These are phyloP conservation scores for Drosophila crucigera DNA, from an alignment of 2,888 invertebrate species.

Conservation along the genomic window DNA sequence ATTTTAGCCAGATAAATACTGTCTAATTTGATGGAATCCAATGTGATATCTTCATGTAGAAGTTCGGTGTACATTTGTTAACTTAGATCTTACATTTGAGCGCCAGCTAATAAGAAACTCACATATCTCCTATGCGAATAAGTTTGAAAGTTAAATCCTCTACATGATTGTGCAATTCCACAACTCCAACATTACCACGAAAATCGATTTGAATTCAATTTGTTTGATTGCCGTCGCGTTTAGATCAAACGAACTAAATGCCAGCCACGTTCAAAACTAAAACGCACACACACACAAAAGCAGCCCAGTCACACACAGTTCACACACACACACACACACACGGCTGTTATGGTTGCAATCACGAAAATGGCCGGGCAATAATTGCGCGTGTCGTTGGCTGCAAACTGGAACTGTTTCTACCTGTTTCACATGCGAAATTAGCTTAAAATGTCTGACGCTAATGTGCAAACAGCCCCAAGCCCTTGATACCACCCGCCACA, in stretches of 20 bases:
- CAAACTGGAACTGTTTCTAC: conserved; percentile 73
- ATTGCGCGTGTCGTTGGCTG: conserved; percentile 78
- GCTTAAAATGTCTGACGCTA: conserved; percentile 75
- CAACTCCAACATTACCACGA: conserved; percentile 50
- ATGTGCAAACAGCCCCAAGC: conserved; percentile 62
- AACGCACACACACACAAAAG: conserved; percentile 18
- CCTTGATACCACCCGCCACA: conserved; percentile 27
- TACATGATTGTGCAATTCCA: conserved; percentile 51
- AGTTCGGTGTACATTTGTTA: neutral
- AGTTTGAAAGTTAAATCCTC: conserved; percentile 12
- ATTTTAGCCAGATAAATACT: neutral
- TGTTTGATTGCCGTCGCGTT: conserved; percentile 71
- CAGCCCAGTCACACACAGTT: conserved; percentile 14
- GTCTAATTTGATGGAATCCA: neutral
- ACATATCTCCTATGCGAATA: conserved; percentile 1
- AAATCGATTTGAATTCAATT: conserved; percentile 78
- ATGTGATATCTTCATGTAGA: too few species aligned
- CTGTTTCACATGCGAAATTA: conserved; percentile 80
- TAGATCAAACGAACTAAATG: conserved; percentile 77
- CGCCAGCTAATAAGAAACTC: conserved; percentile 14
- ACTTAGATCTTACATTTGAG: neutral
- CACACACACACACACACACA: conserved; percentile 15
- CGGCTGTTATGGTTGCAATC: conserved; percentile 59
- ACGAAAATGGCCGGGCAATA: conserved; percentile 79
- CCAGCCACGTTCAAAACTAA: conserved; percentile 65